These are phyloP conservation scores for Sarcophilus harrisii DNA, from an alignment of 2,797 vertebrate genomes.

Conservation along the genomic window DNA sequence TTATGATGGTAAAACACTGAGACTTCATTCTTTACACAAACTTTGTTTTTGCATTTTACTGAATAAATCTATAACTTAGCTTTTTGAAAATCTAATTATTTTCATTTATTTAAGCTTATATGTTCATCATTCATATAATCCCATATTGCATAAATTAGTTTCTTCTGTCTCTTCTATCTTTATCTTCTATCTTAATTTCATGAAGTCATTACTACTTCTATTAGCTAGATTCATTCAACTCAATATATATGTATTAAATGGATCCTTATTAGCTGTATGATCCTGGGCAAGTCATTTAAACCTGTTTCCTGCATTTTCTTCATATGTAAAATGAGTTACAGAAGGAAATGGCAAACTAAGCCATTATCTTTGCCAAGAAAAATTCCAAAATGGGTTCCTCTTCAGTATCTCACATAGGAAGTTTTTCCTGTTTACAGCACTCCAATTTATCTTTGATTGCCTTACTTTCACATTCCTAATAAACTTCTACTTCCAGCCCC, in stretches of 20 bases:
- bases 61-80: conserved; percentile 74
- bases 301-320: background rate
- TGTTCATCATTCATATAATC: conserved; percentile 60
- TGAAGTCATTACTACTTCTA: background rate
- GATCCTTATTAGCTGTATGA: background rate
- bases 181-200: conserved; percentile 2
- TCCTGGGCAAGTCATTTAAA: background rate
- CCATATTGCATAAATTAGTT: conserved; percentile 26
- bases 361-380: background rate
- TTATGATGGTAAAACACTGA: conserved; percentile 64
- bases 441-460: background rate
- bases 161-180: conserved; percentile 19
- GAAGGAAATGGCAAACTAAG: background rate
- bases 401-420: background rate
- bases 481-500: background rate
- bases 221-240: background rate
- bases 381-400: background rate
- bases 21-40: background rate
- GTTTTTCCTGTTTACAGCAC: background rate
- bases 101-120: conserved; percentile 63
- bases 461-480: background rate
- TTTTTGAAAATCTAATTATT: conserved; percentile 60
- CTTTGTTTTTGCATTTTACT: conserved; percentile 46
- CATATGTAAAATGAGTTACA: background rate
- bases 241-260: background rate